Conservation (phyloP, 2,797 vertebrate species). For the Centropyge bicolor region DNA sequence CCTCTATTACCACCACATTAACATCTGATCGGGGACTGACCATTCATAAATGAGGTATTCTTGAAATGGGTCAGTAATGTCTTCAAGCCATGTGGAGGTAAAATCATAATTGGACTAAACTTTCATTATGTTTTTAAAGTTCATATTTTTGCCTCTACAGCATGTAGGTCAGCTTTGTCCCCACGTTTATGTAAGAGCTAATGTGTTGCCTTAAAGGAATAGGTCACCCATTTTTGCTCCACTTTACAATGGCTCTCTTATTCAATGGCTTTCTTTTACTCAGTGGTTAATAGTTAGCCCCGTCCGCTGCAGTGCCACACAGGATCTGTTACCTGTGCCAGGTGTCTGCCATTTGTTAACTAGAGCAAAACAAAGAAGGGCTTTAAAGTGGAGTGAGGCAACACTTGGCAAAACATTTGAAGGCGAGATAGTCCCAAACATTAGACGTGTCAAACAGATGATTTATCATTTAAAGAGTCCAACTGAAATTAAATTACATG, state of each 20-base stretch:
- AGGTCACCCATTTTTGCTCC: constrained; percentile 52
- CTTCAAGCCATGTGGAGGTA: constrained; percentile 31
- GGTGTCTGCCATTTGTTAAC: constrained; percentile 2
- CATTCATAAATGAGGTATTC: constrained; percentile 14
- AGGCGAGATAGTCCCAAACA: background rate
- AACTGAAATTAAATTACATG: background rate
- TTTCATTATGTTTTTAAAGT: constrained; percentile 20
- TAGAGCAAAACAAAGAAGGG: constrained; percentile 14
- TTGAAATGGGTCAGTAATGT: constrained; percentile 35
- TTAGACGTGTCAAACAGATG: too few relatives aligned
- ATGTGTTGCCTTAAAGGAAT: constrained; percentile 63
- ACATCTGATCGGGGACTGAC: constrained; percentile 18
- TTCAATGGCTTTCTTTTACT: background rate
- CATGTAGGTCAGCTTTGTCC: constrained; percentile 51
- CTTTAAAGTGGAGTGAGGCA: background rate
- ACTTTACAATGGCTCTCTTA: constrained; percentile 20
- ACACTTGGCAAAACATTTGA: background rate
- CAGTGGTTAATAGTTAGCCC: constrained; percentile 25
- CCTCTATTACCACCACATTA: constrained; percentile 10
- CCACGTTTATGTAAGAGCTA: constrained; percentile 39
- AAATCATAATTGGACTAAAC: constrained; percentile 32
- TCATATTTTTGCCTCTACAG: constrained; percentile 35
- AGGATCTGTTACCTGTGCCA: background rate
- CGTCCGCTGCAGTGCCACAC: background rate
- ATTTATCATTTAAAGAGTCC: background rate